These are phyloP conservation scores for Venustoraphidia nigricollis DNA, from an alignment of 2,888 invertebrate genomes.

Conservation along the genomic window DNA sequence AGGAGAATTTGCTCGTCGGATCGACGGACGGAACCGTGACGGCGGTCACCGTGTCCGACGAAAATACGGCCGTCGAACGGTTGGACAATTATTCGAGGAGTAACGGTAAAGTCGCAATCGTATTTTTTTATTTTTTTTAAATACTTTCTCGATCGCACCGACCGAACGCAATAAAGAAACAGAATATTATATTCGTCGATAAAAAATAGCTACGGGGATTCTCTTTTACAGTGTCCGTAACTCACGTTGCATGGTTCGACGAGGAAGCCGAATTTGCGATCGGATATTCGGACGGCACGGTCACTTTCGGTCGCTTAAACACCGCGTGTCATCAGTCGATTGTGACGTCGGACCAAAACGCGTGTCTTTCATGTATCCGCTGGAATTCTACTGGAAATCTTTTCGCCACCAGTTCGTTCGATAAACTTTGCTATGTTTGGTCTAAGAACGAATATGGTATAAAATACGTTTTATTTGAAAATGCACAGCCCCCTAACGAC, in stretches of 20 bases:
- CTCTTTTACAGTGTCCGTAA: constrained; percentile 30
- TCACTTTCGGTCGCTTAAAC: constrained; percentile 28
- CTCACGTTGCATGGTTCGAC: constrained; percentile 36
- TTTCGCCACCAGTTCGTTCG: constrained; percentile 33
- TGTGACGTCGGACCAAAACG: constrained; percentile 27
- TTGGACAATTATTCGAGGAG: constrained; percentile 23
- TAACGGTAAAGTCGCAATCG: constrained; percentile 26
- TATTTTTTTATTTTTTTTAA: no score
- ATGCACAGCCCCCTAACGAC: no score
- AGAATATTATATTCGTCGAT: no score
- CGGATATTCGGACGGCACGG: constrained; percentile 36
- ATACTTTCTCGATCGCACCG: no score
- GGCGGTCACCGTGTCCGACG: constrained; percentile 22
- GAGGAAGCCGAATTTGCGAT: constrained; percentile 38
- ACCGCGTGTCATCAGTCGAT: constrained; percentile 20
- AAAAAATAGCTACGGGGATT: neutral
- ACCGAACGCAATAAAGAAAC: no score
- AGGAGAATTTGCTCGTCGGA: constrained; percentile 33
- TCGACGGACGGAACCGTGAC: constrained; percentile 33
- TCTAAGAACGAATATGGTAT: constrained; percentile 17
- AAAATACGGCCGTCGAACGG: constrained; percentile 20
- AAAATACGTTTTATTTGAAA: no score
- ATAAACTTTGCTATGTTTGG: constrained; percentile 32
- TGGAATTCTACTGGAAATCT: constrained; percentile 35
- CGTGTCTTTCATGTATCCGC: constrained; percentile 26